Evolutionary conservation across 2,888 invertebrate species (phyloP).

Genomic region (Pterobdella sp.): DNA sequence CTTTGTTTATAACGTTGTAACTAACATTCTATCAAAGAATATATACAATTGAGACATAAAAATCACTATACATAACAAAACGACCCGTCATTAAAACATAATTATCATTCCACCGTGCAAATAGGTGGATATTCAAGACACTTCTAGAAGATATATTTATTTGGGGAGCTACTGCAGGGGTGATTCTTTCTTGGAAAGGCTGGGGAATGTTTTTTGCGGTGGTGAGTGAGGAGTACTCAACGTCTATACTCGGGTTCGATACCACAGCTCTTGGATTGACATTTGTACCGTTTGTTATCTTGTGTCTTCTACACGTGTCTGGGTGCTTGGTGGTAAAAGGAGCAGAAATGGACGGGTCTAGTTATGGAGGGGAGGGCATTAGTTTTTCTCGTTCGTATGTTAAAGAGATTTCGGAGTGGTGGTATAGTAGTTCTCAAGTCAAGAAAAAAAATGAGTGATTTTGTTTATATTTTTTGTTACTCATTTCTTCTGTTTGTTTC

Average conservation of each 20-base stretch:
- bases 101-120: neutral
- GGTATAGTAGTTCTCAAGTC: slow-evolving; percentile 15
- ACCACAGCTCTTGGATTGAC: slow-evolving; percentile 25
- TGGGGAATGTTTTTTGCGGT: slow-evolving; percentile 31
- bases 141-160: slow-evolving; percentile 33
- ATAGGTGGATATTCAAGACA: slow-evolving; percentile 19
- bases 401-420: slow-evolving; percentile 26
- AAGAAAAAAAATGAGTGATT: slow-evolving; percentile 16
- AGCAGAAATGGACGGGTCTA: slow-evolving; percentile 32
- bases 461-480: too few species aligned
- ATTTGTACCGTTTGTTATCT: slow-evolving; percentile 29
- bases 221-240: slow-evolving; percentile 29
- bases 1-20: too few species aligned
- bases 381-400: slow-evolving; percentile 30
- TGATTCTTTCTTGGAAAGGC: slow-evolving; percentile 35
- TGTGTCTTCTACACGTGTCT: slow-evolving; percentile 29
- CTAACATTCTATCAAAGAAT: too few species aligned
- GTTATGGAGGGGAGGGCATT: slow-evolving; percentile 27
- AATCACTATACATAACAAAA: too few species aligned
- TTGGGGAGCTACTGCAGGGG: slow-evolving; percentile 34
- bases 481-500: too few species aligned
- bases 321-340: slow-evolving; percentile 33
- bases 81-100: too few species aligned
- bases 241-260: slow-evolving; percentile 23
- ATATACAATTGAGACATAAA: too few species aligned